Base-by-base conservation (phyloP, 1,140 invertebrate species). In the Platyura marginata region DNA sequence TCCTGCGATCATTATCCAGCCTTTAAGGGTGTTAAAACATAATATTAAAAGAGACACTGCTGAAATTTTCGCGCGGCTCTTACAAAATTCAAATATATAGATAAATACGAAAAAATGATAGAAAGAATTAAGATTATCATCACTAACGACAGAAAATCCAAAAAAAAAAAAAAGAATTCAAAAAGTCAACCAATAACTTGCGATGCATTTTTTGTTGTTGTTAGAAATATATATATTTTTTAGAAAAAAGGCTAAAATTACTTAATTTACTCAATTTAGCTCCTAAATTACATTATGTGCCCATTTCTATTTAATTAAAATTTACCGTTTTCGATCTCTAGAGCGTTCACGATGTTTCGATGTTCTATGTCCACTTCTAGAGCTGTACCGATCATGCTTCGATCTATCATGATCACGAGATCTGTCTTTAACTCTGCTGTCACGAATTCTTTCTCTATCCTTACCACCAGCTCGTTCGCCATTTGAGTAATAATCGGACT, bases 321-420 rank as follows among this genome's bases (percentile, higher is more conserved):
- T 36, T 46, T 49, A 59, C 37, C 57, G 54, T 40, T 60, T 60
- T 16, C 57, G 51, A 47, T 60, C 54, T 20, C 57, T 47, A n/a
- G 53, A 53, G 9, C 54, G 56, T 16, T 60, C 57, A 33, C 49
- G 47, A 8, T 40, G 59, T 22, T 43, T 57, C 48, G 40, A 55
- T 52, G 13, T 20, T 21, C n/a, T 22, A 37, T 43, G 20, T 5
- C 48, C 16, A 33, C 55, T 34, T 48, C 54, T 46, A 16, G 46
- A 37, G 36, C 21, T 19, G 34, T 33, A 40, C 8, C 34, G 44
- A 33, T 49, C 41, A 44, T 49, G 48, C 32, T 47, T 47, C 47
- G 42, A 52, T 48, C 59, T 54, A 10, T 51, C 50, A 35, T 58
- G 57, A 20, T 56, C 44, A 3, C 54, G 49, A 38, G n/a, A 11